phyloP scores from a whole-genome alignment of 92 coral and sea anemone genomes.

The Nematostella vectensis region DNA sequence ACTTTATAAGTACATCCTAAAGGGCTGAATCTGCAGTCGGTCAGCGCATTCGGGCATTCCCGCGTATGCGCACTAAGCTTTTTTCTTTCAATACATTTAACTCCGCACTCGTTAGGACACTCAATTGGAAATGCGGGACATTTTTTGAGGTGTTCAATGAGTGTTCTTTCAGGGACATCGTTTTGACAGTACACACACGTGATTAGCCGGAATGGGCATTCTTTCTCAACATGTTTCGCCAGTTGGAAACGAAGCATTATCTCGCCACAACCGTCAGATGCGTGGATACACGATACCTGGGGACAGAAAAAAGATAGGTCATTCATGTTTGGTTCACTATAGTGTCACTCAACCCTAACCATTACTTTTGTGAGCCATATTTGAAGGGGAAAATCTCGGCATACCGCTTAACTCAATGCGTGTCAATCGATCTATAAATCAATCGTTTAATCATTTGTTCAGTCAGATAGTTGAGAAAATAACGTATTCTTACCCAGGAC shows the following conservation, averaged over 20 bases:
- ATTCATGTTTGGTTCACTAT: too few relatives aligned
- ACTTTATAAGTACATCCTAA: constrained; percentile 54
- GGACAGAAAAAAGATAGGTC: neutral
- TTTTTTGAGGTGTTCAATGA: constrained; percentile 49
- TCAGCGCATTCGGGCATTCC: constrained; percentile 42
- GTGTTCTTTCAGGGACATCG: constrained; percentile 27
- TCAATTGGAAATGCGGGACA: constrained; percentile 57
- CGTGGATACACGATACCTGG: constrained; percentile 48
- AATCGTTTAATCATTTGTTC: too few relatives aligned
- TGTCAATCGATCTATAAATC: too few relatives aligned
- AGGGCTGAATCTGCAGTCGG: constrained; percentile 35
- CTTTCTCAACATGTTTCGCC: constrained; percentile 65
- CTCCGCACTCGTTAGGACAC: constrained; percentile 66
- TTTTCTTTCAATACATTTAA: constrained; percentile 38
- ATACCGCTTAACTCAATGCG: too few relatives aligned
- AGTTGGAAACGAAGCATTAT: constrained; percentile 39
- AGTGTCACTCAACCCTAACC: too few relatives aligned
- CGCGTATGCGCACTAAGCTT: constrained; percentile 38
- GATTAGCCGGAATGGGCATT: constrained; percentile 43
- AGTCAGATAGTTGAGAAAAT: too few relatives aligned
- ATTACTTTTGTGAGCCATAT: too few relatives aligned
- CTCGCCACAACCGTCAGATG: constrained; percentile 37
- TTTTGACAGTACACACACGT: constrained; percentile 54
- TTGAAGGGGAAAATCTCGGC: too few relatives aligned
- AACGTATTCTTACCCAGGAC: too few relatives aligned